Conservation (phyloP, 2,888 invertebrate genomes). For the Belgica antarctica region DNA sequence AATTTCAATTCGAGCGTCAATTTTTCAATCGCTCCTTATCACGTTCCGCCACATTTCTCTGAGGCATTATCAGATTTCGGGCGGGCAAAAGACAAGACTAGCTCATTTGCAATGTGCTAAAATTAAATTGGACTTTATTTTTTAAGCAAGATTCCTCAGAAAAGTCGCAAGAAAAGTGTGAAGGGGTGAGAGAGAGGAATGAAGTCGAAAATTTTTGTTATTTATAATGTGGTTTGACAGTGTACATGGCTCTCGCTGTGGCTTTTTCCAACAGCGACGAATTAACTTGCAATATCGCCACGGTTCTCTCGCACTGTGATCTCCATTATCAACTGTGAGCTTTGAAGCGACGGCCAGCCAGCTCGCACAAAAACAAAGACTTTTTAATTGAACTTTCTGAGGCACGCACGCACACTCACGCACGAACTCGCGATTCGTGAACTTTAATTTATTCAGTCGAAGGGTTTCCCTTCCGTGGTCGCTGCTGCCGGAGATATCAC, state of each 20-base stretch:
- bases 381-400: background rate
- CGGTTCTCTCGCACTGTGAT: background rate
- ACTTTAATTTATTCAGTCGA: too few relatives aligned
- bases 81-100: background rate
- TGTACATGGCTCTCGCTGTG: conserved; percentile 3
- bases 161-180: background rate
- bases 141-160: background rate
- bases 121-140: background rate
- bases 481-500: too few relatives aligned
- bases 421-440: background rate
- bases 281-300: conserved; percentile 15
- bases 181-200: too few relatives aligned
- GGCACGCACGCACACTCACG: background rate
- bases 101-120: background rate
- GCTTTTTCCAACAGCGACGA: too few relatives aligned
- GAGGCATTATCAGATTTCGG: background rate
- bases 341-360: background rate
- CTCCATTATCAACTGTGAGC: background rate
- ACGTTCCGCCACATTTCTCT: background rate
- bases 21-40: background rate
- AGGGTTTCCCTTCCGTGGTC: background rate
- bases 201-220: conserved; percentile 13
- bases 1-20: background rate
- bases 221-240: conserved; percentile 1
- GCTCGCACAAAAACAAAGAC: background rate